phyloP scores from a whole-genome alignment of 2,113 vertebrate genomes.

The Morone chrysops region DNA sequence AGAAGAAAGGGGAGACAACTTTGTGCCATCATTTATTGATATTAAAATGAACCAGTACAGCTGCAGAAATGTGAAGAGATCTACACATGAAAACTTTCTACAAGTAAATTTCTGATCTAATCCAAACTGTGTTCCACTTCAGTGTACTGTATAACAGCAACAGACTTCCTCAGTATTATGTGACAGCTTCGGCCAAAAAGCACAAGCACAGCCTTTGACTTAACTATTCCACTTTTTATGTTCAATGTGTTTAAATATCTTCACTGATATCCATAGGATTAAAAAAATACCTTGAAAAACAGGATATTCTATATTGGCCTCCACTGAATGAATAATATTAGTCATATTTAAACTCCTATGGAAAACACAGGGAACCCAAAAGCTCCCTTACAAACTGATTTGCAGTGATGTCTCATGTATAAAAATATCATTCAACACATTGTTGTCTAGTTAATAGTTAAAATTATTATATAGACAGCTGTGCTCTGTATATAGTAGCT shows the following conservation, averaged over 20 bases:
- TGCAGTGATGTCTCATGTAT: conserved; percentile 49
- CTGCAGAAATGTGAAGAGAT: conserved; percentile 54
- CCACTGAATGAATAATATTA: conserved; percentile 45
- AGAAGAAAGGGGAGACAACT: conserved; percentile 29
- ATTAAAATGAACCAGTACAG: conserved; percentile 57
- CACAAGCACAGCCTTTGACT: conserved; percentile 12
- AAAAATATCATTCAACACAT: conserved; percentile 68
- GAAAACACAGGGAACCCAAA: conserved; percentile 35
- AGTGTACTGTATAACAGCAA: conserved; percentile 16
- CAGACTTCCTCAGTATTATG: conserved; percentile 12
- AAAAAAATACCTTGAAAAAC: conserved; percentile 49
- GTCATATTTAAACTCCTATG: conserved; percentile 47
- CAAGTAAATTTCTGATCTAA: conserved; percentile 17
- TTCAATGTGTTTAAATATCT: conserved; percentile 39
- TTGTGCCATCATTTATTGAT: conserved; percentile 67
- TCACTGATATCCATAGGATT: conserved; percentile 66
- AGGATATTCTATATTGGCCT: conserved; percentile 32
- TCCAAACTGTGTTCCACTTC: conserved; percentile 13
- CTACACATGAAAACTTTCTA: conserved; percentile 19
- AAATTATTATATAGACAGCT: conserved; percentile 25
- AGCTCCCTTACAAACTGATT: conserved; percentile 49
- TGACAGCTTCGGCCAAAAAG: conserved; percentile 19
- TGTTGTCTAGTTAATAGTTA: conserved; percentile 55
- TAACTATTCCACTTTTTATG: conserved; percentile 31
- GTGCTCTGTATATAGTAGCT: no score